phyloP scores from a whole-genome alignment of 1,140 invertebrate species.

The Drosophila prosaltans region DNA sequence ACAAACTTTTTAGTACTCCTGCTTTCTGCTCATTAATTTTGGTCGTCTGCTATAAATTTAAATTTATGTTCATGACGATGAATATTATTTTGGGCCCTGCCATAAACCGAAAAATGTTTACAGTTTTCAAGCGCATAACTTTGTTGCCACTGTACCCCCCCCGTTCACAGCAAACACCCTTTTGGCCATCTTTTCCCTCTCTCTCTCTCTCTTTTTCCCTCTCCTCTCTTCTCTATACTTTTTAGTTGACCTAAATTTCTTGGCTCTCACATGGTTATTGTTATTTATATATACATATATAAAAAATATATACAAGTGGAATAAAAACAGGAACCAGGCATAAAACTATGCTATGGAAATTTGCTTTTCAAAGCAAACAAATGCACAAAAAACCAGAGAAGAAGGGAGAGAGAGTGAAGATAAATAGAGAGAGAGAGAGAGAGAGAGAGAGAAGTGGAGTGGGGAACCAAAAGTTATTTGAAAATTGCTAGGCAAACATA shows the following conservation, averaged over 20 bases:
- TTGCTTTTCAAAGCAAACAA: conserved; percentile 28
- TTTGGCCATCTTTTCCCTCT: too few relatives aligned
- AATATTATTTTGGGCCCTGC: conserved; percentile 43
- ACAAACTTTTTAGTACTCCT: conserved; percentile 43
- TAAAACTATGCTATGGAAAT: conserved; percentile 52
- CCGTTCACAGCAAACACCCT: neutral
- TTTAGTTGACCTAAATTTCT: conserved; percentile 46
- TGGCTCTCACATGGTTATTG: conserved; percentile 45
- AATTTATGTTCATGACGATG: conserved; percentile 56
- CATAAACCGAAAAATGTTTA: conserved; percentile 60
- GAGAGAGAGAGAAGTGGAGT: neutral
- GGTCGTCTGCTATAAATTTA: conserved; percentile 55
- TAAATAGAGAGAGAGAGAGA: neutral
- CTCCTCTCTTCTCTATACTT: conserved; percentile 4
- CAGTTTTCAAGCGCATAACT: conserved; percentile 56
- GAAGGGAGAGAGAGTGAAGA: neutral
- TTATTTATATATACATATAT: conserved; percentile 44
- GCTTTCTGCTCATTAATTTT: conserved; percentile 55
- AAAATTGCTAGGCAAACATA: conserved; percentile 19
- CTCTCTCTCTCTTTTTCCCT: neutral
- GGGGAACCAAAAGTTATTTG: conserved; percentile 22
- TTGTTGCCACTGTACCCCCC: conserved; percentile 26
- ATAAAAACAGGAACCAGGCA: conserved; percentile 47
- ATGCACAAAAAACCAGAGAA: conserved; percentile 5
- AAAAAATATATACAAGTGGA: conserved; percentile 37